Percentiles rank a stretch among this genome's conserved stretches.
Conservation (phyloP, 64 coral and sea anemone species). For the Stylophora pistillata region DNA sequence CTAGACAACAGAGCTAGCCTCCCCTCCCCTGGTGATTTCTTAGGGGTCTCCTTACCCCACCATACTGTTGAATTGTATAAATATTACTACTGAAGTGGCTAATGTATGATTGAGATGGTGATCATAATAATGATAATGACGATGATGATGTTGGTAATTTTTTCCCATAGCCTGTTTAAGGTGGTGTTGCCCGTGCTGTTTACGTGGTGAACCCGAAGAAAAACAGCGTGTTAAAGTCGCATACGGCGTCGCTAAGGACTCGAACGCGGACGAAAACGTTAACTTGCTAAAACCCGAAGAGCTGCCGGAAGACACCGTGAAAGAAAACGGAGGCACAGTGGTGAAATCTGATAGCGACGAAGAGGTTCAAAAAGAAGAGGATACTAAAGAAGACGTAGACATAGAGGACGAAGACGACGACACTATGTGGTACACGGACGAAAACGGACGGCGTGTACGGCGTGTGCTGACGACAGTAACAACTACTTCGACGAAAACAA, state of each 20-base stretch:
- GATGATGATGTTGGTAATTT: background rate
- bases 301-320: background rate
- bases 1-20: too few species aligned
- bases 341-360: background rate
- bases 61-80: too few species aligned
- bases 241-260: background rate
- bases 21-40: too few species aligned
- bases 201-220: slow-evolving; percentile 25
- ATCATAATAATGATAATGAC: too few species aligned
- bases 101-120: too few species aligned
- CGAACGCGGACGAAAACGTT: background rate
- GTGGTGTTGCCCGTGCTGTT: slow-evolving; percentile 34
- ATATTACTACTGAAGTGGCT: too few species aligned
- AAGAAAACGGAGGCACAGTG: background rate
- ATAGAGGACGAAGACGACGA: slow-evolving; percentile 4
- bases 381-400: background rate
- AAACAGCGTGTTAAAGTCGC: slow-evolving; percentile 12
- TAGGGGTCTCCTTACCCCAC: too few species aligned
- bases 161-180: slow-evolving; percentile 11
- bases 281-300: slow-evolving; percentile 22
- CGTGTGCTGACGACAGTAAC: slow-evolving; percentile 1
- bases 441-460: slow-evolving; percentile 3
- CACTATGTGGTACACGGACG: background rate
- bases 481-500: background rate
- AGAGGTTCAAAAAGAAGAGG: background rate